A percentile compares a stretch with the other conserved stretches of the same genome.
Conservation (phyloP, 2,797 vertebrate genomes). For the Siniperca obscura region DNA sequence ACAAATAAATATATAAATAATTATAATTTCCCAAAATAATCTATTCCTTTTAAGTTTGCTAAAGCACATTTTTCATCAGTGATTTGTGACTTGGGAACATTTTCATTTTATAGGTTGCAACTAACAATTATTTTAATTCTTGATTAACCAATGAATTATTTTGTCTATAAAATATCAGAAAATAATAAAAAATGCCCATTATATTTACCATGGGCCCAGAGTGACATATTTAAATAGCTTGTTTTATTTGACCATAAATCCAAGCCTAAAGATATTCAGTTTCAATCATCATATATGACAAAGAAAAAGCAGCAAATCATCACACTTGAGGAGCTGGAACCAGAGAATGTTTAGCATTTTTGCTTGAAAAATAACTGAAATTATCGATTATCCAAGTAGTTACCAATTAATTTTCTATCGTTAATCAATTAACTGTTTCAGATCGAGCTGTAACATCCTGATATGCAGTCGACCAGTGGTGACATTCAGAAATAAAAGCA, state of each 20-base stretch:
- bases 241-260: background rate
- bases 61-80: background rate
- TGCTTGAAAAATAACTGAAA: background rate
- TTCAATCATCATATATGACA: background rate
- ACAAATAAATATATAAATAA: background rate
- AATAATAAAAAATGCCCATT: background rate
- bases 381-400: background rate
- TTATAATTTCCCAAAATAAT: background rate
- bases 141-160: no score
- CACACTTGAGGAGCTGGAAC: background rate
- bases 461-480: background rate
- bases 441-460: background rate
- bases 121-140: background rate
- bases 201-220: background rate
- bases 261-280: background rate
- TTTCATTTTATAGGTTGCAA: background rate
- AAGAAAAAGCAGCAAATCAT: background rate
- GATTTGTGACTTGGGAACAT: background rate
- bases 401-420: background rate
- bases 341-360: background rate
- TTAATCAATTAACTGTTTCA: background rate
- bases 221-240: background rate
- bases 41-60: background rate
- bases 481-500: constrained; percentile 9
- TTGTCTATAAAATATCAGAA: background rate